Base-by-base conservation (phyloP, 2,888 invertebrate genomes). In the Beris chalybata region DNA sequence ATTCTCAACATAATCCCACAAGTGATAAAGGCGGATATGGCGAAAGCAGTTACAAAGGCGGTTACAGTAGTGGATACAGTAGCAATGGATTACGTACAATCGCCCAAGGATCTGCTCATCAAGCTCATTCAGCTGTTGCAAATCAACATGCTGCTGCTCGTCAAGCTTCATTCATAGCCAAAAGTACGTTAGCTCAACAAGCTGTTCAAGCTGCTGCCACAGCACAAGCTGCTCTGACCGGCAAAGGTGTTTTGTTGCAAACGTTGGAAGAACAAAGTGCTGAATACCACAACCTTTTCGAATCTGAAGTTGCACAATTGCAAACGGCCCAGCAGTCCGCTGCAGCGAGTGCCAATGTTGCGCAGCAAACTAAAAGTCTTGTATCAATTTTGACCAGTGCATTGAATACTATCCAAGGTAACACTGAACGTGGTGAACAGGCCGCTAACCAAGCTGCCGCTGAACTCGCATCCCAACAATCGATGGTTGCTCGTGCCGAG, bases 351-450 rank as follows among this genome's bases (percentile, higher is more conserved):
- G 89, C 91, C 43, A 85, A 86, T 82, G 86, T 87, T 74, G 88
- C 89, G 79, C 85, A 82, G 89, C 89, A 73, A 87, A 86, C 47
- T 91, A 91, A 77, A 88, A 89, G 54, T 91, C 91, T 1, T 90
- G 89, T 75, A 87, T 89, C 0, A 88, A 90, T 0, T 86, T 88
- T 0, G 89, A 91, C 70, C 73, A 87, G 89, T 2, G 88, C 89
- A 0, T 73, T 89, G 69, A 89, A 89, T 77, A 87, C 88, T 12
- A 89, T 89, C 0, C 89, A 88, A 69, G 81, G 83, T 0, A 83
- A 84, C 0, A 22, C 22, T 22, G 22, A 22, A 22, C 88, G 88
- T 74, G 87, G 89, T 0, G 85, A 85, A 68, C 87, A 88, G 71
- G 87, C 89, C 3, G 88, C 89, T 0, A 85, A 86, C 0, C 89